Evolutionary conservation across 2,888 invertebrate species (phyloP).

Genomic region (Tipula lateralis): DNA sequence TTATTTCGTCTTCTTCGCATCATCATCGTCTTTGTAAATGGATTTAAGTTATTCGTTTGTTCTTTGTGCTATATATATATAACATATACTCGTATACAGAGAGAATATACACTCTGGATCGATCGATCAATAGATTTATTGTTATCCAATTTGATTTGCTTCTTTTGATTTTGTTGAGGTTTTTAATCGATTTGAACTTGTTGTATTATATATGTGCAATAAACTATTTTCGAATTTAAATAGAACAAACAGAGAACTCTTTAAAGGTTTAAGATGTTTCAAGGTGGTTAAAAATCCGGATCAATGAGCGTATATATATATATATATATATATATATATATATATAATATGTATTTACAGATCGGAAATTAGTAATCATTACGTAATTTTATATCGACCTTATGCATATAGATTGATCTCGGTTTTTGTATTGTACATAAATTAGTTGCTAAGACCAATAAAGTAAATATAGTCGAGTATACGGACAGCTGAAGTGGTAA

Average conservation of each 20-base stretch:
- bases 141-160: slow-evolving; percentile 1
- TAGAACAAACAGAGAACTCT: neutral
- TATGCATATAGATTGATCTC: neutral
- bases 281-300: neutral
- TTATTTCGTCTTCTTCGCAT: neutral
- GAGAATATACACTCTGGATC: neutral
- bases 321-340: neutral
- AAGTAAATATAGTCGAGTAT: neutral
- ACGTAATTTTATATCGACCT: neutral
- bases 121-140: neutral
- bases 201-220: neutral
- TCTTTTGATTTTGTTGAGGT: neutral
- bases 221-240: neutral
- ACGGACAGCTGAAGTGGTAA: neutral
- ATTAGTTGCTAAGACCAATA: neutral
- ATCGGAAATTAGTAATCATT: neutral
- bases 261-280: neutral
- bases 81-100: no score
- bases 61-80: neutral
- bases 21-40: neutral
- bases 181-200: slow-evolving; percentile 9
- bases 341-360: no score
- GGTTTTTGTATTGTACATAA: neutral
- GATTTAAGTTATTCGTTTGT: neutral
- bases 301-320: neutral